Evolutionary conservation across 37 sponge, comb jelly and placozoan species (phyloP).

Genomic region (Cliona cf. orientalis): DNA sequence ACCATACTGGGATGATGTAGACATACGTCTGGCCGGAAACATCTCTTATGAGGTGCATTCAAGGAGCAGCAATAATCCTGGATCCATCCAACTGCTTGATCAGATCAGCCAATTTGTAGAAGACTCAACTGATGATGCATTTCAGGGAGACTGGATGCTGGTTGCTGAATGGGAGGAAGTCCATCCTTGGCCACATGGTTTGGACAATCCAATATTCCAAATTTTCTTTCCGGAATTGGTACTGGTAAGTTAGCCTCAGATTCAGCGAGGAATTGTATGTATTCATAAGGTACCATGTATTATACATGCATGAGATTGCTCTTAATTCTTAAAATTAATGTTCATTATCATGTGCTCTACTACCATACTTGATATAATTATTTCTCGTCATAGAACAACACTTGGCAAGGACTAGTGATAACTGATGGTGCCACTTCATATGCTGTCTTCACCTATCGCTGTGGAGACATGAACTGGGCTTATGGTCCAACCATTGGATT

Average conservation of each 20-base stretch:
- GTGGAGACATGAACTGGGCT: constrained; percentile 72
- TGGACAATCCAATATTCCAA: background rate
- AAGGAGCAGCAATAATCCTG: background rate
- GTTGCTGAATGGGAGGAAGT: constrained; percentile 50
- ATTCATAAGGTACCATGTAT: too few species aligned
- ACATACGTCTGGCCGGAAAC: constrained; percentile 42
- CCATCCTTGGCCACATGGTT: constrained; percentile 75
- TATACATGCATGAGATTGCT: too few species aligned
- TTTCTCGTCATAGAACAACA: constrained; percentile 61
- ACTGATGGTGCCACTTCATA: constrained; percentile 60
- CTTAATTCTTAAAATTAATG: too few species aligned
- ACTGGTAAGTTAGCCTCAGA: too few species aligned
- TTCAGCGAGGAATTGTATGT: too few species aligned
- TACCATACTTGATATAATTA: too few species aligned
- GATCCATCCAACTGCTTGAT: background rate
- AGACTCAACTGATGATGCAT: constrained; percentile 1
- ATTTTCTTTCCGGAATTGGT: background rate
- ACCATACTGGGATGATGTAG: constrained; percentile 72
- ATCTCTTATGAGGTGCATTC: constrained; percentile 49
- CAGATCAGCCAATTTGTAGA: constrained; percentile 30
- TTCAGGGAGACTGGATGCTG: constrained; percentile 58
- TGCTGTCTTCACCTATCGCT: constrained; percentile 75
- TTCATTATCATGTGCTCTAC: too few species aligned
- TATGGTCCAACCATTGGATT: constrained; percentile 37
- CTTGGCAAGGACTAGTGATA: constrained; percentile 72